phyloP scores from a whole-genome alignment of 2,797 vertebrate genomes.

The Adelosebastes latens region DNA sequence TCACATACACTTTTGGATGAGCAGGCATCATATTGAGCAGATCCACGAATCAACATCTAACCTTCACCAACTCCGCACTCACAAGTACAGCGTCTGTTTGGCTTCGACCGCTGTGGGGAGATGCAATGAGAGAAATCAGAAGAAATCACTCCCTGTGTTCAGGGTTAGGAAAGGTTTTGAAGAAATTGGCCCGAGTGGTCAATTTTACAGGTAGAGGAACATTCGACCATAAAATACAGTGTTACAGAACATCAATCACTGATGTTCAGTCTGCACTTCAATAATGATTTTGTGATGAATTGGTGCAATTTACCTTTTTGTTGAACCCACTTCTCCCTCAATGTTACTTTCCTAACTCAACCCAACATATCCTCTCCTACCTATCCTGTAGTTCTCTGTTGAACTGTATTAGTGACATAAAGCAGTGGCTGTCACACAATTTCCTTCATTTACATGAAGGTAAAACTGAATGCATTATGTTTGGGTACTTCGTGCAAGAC shows the following conservation, averaged over 20 bases:
- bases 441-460: too few species aligned
- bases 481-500: too few species aligned
- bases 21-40: conserved; percentile 39
- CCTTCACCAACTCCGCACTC: conserved; percentile 16
- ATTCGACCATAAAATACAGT: not conserved
- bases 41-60: conserved; percentile 40
- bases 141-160: not conserved
- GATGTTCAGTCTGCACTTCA: not conserved
- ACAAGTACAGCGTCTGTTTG: not conserved
- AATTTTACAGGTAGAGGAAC: not conserved
- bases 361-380: not conserved
- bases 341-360: not conserved
- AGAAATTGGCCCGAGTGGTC: not conserved
- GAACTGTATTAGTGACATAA: too few species aligned
- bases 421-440: too few species aligned
- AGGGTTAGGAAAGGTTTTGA: not conserved
- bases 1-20: conserved; percentile 36
- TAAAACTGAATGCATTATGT: too few species aligned
- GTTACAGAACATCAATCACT: not conserved
- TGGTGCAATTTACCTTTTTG: not conserved
- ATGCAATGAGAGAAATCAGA: conserved; percentile 15
- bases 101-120: not conserved
- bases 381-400: too few species aligned
- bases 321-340: not conserved
- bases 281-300: not conserved